Conservation (phyloP, 2,888 invertebrate species). For the Drosophila melanosoma region DNA sequence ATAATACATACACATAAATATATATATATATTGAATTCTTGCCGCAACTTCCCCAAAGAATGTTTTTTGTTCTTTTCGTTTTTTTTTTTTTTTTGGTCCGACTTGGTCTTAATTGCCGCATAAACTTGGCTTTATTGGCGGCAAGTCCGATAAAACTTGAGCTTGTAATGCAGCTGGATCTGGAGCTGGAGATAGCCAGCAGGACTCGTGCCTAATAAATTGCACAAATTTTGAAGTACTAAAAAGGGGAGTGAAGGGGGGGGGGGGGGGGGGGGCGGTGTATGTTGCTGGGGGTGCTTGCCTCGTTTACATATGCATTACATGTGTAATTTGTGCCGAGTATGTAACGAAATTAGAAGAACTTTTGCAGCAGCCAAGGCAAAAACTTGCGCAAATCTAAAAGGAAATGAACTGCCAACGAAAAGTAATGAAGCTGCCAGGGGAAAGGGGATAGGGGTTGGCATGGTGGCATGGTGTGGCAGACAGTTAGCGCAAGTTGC, state of each 20-base stretch:
- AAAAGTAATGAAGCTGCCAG: not conserved
- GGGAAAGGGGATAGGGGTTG: not conserved
- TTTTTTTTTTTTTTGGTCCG: constrained; percentile 25
- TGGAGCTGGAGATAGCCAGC: constrained; percentile 40
- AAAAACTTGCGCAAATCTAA: constrained; percentile 54
- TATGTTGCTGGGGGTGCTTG: not conserved
- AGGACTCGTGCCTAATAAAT: constrained; percentile 59
- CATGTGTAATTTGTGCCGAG: constrained; percentile 75
- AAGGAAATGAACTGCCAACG: constrained; percentile 56
- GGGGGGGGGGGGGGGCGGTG: not conserved
- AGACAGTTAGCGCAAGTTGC: constrained; percentile 66
- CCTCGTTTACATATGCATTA: constrained; percentile 73
- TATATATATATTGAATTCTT: constrained; percentile 41
- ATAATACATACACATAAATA: not conserved
- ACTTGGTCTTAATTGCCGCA: constrained; percentile 70
- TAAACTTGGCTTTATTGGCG: constrained; percentile 74
- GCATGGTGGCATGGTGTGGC: constrained; percentile 1
- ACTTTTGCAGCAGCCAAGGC: constrained; percentile 46
- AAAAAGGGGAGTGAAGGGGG: not conserved
- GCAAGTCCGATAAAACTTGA: constrained; percentile 70
- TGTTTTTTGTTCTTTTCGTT: constrained; percentile 5
- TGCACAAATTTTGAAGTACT: constrained; percentile 30
- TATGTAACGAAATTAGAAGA: constrained; percentile 77
- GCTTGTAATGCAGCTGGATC: constrained; percentile 52
- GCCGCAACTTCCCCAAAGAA: constrained; percentile 35